A percentile compares a stretch with the other conserved stretches of the same genome.
phyloP scores from a whole-genome alignment of 2,888 invertebrate genomes.

The Drosophila paracracens region DNA sequence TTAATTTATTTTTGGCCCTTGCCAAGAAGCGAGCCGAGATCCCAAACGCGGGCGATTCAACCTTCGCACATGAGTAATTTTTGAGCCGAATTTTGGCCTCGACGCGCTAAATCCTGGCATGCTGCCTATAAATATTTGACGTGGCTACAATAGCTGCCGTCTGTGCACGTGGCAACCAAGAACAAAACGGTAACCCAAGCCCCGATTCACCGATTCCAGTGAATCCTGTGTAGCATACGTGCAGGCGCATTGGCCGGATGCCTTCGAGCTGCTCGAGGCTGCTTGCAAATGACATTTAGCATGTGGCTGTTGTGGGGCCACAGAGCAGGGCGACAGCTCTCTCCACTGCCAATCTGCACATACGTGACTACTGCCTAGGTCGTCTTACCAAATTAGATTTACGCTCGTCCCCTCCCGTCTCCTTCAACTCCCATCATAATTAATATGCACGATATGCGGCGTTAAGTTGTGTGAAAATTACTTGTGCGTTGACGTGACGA shows the following conservation, averaged over 20 bases:
- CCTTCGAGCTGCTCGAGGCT: constrained; percentile 23
- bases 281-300: constrained; percentile 55
- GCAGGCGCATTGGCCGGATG: constrained; percentile 56
- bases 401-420: neutral
- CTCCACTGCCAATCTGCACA: constrained; percentile 25
- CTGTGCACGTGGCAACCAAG: constrained; percentile 32
- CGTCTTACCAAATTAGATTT: constrained; percentile 76
- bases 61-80: constrained; percentile 57
- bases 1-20: constrained; percentile 71
- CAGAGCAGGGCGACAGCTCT: neutral
- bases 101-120: constrained; percentile 66
- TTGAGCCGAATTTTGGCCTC: constrained; percentile 52
- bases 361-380: constrained; percentile 62
- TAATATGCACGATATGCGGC: constrained; percentile 80
- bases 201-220: neutral
- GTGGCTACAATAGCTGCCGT: constrained; percentile 69
- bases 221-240: constrained; percentile 58
- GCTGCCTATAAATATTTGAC: constrained; percentile 77
- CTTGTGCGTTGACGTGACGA: constrained; percentile 71
- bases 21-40: constrained; percentile 29
- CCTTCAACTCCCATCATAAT: constrained; percentile 57
- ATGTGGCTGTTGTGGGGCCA: constrained; percentile 32
- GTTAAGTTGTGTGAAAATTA: constrained; percentile 79
- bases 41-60: constrained; percentile 4
- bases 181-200: constrained; percentile 4